A percentile compares a stretch with the other conserved stretches of the same genome.
These are phyloP conservation scores for Beris morrisii DNA, from an alignment of 2,888 invertebrate genomes.

Conservation along the genomic window DNA sequence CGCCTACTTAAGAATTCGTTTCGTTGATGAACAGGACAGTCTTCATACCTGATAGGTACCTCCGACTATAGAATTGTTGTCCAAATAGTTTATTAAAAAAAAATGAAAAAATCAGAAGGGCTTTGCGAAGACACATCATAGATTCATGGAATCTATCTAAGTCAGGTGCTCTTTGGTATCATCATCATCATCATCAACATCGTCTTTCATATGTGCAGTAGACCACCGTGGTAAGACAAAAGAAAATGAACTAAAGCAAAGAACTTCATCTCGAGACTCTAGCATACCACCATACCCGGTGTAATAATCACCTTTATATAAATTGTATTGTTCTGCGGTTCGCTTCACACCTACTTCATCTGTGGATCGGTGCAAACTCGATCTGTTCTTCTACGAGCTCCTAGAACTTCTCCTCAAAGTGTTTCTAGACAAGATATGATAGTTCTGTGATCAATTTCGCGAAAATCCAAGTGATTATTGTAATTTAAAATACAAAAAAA, in stretches of 20 bases:
- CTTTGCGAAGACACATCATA: background rate
- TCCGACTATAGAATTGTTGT: background rate
- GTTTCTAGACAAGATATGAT: too few species aligned
- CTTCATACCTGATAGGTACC: background rate
- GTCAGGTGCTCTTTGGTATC: background rate
- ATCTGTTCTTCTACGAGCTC: background rate
- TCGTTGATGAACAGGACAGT: background rate
- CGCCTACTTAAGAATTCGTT: slow-evolving; percentile 8
- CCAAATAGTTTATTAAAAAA: background rate
- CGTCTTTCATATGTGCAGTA: slow-evolving; percentile 1
- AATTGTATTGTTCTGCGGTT: slow-evolving; percentile 40
- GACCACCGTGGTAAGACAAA: slow-evolving; percentile 16
- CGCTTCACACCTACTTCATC: slow-evolving; percentile 39
- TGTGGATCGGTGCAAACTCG: slow-evolving; percentile 22
- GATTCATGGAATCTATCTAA: background rate
- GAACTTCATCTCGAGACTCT: slow-evolving; percentile 3
- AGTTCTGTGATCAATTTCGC: too few species aligned
- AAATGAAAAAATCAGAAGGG: background rate
- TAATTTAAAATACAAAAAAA: too few species aligned
- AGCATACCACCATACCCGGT: background rate
- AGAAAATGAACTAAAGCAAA: slow-evolving; percentile 18
- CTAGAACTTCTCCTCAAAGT: too few species aligned
- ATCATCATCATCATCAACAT: background rate
- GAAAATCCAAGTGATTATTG: too few species aligned
- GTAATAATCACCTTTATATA: slow-evolving; percentile 38